Evolutionary conservation across 2,797 vertebrate genomes (phyloP), one percentile per base, ranked within the genome.

Genomic region (Microhierax caerulescens): DNA sequence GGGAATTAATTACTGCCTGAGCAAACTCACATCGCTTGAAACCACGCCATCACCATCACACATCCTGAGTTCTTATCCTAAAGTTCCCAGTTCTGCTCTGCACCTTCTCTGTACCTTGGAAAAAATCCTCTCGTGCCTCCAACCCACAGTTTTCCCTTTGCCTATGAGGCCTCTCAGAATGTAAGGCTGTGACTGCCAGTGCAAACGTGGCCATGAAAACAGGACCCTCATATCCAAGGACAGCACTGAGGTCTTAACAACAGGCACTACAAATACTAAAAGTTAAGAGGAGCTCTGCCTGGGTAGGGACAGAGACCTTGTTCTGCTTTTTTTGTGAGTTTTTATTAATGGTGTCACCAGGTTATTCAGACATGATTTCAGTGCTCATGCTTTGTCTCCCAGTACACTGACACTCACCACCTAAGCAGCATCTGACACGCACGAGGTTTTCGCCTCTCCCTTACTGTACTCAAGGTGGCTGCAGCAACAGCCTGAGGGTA

Each of bases 161-260:
- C 2, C 39, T 34, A 7, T 20, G 36, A 6, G 14, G 41, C 15
- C 36, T 14, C 47, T 61, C 11, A 5, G 25, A 24, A 30, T 0
- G 1, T 2, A 10, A 7, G 18, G 45, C 39, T 5, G 23, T 5
- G 63, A 3, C 17, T 9, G n/a, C 5, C 41, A 10, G 41, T 1
- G 8, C 22, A 3, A 9, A 7, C 1, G 1, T 45, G 45, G 51
- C 50, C 8, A 2, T 4, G 39, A 16, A 11, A 32, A 25, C 0
- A 0, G 47, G 24, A 61, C 24, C 48, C 34, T 23, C 13, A 0
- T 2, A 41, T 10, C 37, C 61, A 20, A 25, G 64, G 53, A 10
- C 69, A 37, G n/a, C 36, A 7, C 9, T 2, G 13, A 56, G 13
- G 67, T 51, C 61, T 9, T 20, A 24, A 22, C 23, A 47, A 21